These are phyloP conservation scores for Anagyrus pseudococci DNA, from an alignment of 2,888 invertebrate species.

Conservation along the genomic window DNA sequence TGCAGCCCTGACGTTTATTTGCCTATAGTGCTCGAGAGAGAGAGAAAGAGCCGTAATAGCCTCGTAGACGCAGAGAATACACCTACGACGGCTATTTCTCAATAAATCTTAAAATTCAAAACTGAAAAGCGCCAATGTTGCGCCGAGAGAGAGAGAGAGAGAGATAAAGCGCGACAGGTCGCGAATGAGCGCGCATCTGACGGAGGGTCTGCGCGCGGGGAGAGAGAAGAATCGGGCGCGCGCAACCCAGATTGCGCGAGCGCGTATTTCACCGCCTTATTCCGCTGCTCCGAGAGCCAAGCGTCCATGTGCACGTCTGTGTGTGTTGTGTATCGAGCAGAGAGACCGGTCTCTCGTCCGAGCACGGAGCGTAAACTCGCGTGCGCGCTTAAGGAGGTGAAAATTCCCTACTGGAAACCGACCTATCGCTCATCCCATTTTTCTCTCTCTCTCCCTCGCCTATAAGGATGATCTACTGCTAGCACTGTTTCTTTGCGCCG, in stretches of 20 bases:
- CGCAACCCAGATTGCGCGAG: slow-evolving; percentile 27
- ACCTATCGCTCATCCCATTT: slow-evolving; percentile 12
- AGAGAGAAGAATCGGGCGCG: slow-evolving; percentile 3
- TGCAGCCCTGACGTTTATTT: no score
- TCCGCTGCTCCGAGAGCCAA: background rate
- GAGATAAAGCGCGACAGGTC: background rate
- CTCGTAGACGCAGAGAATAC: no score
- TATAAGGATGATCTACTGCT: no score
- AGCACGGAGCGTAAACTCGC: slow-evolving; percentile 8
- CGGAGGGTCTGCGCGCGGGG: background rate
- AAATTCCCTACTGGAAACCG: slow-evolving; percentile 20
- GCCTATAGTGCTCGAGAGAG: no score
- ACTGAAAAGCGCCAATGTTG: no score
- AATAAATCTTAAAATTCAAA: no score
- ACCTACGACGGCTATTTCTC: no score
- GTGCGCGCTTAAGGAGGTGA: slow-evolving; percentile 14
- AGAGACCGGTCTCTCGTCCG: background rate
- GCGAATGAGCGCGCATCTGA: background rate
- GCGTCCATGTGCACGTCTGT: no score
- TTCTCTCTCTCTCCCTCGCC: background rate
- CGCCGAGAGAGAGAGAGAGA: no score
- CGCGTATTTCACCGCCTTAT: slow-evolving; percentile 29
- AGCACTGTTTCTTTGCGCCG: no score
- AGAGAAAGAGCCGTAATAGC: no score
- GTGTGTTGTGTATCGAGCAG: no score